phyloP scores from a whole-genome alignment of 2,888 invertebrate species.

The Heteropelma amictum region DNA sequence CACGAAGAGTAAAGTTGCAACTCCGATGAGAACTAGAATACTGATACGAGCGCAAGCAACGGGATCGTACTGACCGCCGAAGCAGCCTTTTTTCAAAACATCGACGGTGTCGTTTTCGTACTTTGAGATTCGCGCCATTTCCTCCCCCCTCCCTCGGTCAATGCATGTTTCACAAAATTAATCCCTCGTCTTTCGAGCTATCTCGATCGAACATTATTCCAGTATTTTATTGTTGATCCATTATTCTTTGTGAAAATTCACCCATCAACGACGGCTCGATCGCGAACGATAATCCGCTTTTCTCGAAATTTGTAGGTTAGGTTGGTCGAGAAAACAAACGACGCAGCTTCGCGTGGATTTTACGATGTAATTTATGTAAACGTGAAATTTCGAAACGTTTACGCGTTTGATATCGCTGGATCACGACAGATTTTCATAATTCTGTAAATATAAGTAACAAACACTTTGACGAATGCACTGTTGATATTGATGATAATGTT shows the following conservation, averaged over 20 bases:
- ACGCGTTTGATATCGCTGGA: too few species aligned
- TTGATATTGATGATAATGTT: too few species aligned
- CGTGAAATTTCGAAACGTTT: too few species aligned
- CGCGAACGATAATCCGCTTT: neutral
- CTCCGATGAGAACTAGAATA: constrained; percentile 75
- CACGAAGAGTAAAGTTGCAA: constrained; percentile 74
- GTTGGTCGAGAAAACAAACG: too few species aligned
- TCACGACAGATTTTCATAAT: too few species aligned
- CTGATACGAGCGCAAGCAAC: constrained; percentile 78
- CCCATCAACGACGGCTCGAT: neutral
- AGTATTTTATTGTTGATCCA: neutral
- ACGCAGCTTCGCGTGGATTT: too few species aligned
- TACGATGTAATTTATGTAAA: too few species aligned
- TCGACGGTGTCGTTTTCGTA: constrained; percentile 76
- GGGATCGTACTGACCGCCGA: constrained; percentile 76
- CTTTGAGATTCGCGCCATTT: constrained; percentile 67
- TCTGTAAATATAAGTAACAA: too few species aligned
- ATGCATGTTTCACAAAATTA: too few species aligned
- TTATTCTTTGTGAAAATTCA: neutral
- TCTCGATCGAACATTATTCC: neutral
- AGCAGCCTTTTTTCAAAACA: constrained; percentile 77
- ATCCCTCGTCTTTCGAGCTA: too few species aligned
- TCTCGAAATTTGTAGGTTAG: neutral
- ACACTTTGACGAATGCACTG: too few species aligned
- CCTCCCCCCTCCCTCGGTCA: neutral